A percentile compares a stretch with the other conserved stretches of the same genome.
Evolutionary conservation across 2,888 invertebrate genomes (phyloP).

Genomic region (Plagodis pulveraria): DNA sequence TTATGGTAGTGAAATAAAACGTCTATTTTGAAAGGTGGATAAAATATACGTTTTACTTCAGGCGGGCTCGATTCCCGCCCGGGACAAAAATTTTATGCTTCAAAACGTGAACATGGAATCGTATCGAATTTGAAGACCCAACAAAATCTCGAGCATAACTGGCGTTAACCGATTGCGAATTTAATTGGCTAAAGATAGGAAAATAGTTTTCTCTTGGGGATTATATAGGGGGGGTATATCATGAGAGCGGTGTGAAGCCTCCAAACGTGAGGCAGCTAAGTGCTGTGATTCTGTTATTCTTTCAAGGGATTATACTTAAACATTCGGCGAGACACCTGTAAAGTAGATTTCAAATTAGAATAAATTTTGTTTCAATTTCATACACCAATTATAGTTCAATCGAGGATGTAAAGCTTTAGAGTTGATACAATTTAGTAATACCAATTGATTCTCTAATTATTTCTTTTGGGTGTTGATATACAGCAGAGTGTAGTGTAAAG

Average conservation of each 20-base stretch:
- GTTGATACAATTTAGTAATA: constrained; percentile 75
- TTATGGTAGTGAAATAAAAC: too few relatives aligned
- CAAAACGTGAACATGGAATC: too few relatives aligned
- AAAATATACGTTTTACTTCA: too few relatives aligned
- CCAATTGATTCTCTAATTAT: constrained; percentile 58
- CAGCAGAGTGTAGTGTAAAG: constrained; percentile 49
- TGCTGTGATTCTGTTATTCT: constrained; percentile 77
- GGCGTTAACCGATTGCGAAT: background rate
- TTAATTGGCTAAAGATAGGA: constrained; percentile 11
- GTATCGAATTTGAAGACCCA: constrained; percentile 4
- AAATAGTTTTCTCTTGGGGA: constrained; percentile 38
- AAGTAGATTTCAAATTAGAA: constrained; percentile 84
- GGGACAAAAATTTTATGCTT: too few relatives aligned
- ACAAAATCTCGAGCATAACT: background rate
- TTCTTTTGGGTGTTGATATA: constrained; percentile 40
- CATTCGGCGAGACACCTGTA: constrained; percentile 82
- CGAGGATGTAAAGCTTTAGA: constrained; percentile 53
- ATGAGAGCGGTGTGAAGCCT: constrained; percentile 56
- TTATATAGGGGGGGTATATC: constrained; percentile 47
- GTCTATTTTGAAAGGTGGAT: too few relatives aligned
- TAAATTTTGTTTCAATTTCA: constrained; percentile 78
- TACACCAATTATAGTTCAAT: constrained; percentile 72
- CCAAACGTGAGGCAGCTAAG: constrained; percentile 69
- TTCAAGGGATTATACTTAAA: constrained; percentile 80
- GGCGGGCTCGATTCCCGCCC: too few relatives aligned